phyloP scores from a whole-genome alignment of 2,888 invertebrate species.

The Diplolepis rosae region DNA sequence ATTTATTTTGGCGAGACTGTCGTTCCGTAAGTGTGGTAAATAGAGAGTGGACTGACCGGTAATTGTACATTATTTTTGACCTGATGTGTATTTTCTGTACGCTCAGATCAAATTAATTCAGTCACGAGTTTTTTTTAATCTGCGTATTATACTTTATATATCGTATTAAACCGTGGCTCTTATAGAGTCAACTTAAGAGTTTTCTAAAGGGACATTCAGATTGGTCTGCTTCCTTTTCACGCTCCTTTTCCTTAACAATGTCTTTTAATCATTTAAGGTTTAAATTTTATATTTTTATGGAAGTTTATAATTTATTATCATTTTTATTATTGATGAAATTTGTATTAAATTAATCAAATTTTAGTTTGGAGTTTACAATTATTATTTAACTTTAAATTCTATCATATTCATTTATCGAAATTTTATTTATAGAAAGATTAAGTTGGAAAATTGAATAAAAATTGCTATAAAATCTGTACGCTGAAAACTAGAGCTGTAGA shows the following conservation, averaged over 20 bases:
- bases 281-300: background rate
- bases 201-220: background rate
- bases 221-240: background rate
- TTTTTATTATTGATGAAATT: background rate
- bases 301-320: background rate
- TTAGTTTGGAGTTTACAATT: background rate
- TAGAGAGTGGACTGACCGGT: background rate
- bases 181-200: conserved; percentile 39
- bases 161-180: conserved; percentile 42
- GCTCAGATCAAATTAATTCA: background rate
- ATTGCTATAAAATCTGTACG: background rate
- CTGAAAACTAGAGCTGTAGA: background rate
- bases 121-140: conserved; percentile 37
- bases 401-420: background rate
- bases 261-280: background rate
- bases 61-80: conserved; percentile 11
- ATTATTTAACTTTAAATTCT: background rate
- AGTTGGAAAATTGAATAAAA: background rate
- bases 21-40: background rate
- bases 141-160: conserved; percentile 36
- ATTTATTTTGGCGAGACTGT: conserved; percentile 2
- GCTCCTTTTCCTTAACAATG: background rate
- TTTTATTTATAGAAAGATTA: too few species aligned
- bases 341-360: background rate
- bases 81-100: conserved; percentile 19